Evolutionary conservation across 1,140 invertebrate genomes (phyloP), one percentile per base, ranked within the genome.

Genomic region (Helicoverpa armigera): DNA sequence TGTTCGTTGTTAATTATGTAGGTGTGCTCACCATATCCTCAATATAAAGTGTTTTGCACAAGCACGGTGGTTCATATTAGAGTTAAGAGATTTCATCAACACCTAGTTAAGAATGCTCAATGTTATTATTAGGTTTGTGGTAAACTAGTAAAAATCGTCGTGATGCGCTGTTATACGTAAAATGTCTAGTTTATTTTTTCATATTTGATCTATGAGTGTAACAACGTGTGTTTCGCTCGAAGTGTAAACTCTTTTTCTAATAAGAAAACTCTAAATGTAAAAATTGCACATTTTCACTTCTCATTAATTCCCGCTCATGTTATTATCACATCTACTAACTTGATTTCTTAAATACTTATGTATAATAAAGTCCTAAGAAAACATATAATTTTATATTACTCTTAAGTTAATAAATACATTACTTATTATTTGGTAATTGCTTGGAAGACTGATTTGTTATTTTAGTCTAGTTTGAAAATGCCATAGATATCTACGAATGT

Each of bases 401-500:
- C 75, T 88, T 92, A 92, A 92, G 88, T 90, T 91, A 89, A 91
- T 70, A 81, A 87, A 86, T 82, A 58, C 80, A 85, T 89, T 89
- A 91, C 86, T 92, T 91, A 88, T 93, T 90, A 90, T 91, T 92
- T 92, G 86, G 83, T 94, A 93, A 92, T 94, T 90, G 76, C 87
- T 90, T 94, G 86, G 89, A 94, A 94, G 93, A 94, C 93, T 94
- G 93, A 94, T 94, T 94, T 92, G 91, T 94, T 94, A 94, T 89
- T 94, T 90, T 94, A 94, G 93, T 94, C 93, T 94, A 94, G 92
- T 94, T 94, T 90, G 91, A 94, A 89, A 94, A 94, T 95, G 94
- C 92, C 92, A 95, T 94, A 95, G 92, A 95, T 92, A 79, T 70
- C 76, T 79, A 93, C 89, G 86, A 89, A 84, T 79, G 79, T 82